Evolutionary conservation across 2,797 vertebrate genomes (phyloP).

Genomic region (Morus bassanus): DNA sequence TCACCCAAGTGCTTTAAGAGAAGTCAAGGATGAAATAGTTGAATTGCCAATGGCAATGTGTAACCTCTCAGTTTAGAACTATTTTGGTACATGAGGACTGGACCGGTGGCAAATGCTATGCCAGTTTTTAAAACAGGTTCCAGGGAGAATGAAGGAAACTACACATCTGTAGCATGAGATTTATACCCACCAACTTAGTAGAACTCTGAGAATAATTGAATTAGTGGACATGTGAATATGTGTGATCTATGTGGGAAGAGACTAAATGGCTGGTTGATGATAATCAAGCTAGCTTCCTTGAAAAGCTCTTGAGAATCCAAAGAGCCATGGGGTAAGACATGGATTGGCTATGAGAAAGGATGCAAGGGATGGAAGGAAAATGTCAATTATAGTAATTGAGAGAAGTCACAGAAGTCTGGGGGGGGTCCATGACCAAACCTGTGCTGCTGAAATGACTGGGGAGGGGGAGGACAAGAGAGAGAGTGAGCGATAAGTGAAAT

Average conservation of each 20-base stretch:
- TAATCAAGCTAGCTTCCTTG: not conserved
- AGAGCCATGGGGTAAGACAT: not conserved
- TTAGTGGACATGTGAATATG: not conserved
- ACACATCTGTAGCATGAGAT: not conserved
- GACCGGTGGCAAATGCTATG: rapidly evolving
- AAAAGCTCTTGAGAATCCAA: not conserved
- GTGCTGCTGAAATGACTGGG: not conserved
- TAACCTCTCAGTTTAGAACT: not conserved
- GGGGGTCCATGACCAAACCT: not conserved
- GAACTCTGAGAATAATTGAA: not conserved
- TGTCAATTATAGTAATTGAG: not conserved
- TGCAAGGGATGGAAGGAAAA: not conserved
- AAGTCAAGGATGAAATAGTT: not conserved
- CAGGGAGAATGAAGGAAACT: not conserved
- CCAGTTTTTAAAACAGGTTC: not conserved
- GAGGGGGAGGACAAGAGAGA: not conserved
- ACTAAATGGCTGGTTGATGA: not conserved
- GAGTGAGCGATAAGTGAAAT: not conserved
- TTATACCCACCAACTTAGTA: not conserved
- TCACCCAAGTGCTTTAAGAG: not conserved
- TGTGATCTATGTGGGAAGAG: not conserved
- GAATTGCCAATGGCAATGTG: not conserved
- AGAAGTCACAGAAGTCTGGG: not conserved
- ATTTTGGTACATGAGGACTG: not conserved
- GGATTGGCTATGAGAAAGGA: not conserved